A percentile compares a stretch with the other conserved stretches of the same genome.
phyloP scores from a whole-genome alignment of 1,140 invertebrate species.

The Gonatopus flavifemur region DNA sequence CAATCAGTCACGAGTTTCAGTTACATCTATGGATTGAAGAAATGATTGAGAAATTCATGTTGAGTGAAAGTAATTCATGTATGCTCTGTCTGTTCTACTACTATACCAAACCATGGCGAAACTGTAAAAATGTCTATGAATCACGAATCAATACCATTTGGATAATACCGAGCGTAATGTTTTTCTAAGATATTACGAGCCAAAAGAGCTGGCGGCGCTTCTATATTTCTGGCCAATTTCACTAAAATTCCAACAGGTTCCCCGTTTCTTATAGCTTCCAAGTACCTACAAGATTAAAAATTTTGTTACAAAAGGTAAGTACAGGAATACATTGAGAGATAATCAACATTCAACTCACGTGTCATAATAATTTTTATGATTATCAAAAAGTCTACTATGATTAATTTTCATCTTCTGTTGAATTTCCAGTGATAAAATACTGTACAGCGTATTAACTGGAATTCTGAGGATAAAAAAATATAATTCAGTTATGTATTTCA shows the following conservation, averaged over 20 bases:
- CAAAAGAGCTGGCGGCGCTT: conserved; percentile 65
- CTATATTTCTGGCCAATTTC: conserved; percentile 59
- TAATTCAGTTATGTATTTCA: conserved; percentile 4
- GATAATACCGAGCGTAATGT: conserved; percentile 48
- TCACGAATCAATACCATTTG: conserved; percentile 25
- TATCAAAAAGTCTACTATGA: conserved; percentile 32
- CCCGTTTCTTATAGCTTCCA: conserved; percentile 32
- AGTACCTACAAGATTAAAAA: conserved; percentile 30
- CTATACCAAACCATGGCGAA: no score
- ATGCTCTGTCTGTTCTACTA: no score
- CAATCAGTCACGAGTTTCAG: no score
- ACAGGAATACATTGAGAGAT: neutral
- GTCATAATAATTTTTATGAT: conserved; percentile 29
- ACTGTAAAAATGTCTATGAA: no score
- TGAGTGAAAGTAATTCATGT: no score
- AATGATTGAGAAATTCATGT: no score
- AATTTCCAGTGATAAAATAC: conserved; percentile 57
- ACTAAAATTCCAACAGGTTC: conserved; percentile 61
- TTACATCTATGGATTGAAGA: no score
- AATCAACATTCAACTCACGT: conserved; percentile 23
- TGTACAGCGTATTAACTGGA: conserved; percentile 55
- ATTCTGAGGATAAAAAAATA: conserved; percentile 43
- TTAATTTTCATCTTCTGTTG: conserved; percentile 53
- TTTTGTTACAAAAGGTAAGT: no score
- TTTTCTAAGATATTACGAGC: conserved; percentile 69